Conservation (phyloP, 2,797 vertebrate species). For the Manis javanica region DNA sequence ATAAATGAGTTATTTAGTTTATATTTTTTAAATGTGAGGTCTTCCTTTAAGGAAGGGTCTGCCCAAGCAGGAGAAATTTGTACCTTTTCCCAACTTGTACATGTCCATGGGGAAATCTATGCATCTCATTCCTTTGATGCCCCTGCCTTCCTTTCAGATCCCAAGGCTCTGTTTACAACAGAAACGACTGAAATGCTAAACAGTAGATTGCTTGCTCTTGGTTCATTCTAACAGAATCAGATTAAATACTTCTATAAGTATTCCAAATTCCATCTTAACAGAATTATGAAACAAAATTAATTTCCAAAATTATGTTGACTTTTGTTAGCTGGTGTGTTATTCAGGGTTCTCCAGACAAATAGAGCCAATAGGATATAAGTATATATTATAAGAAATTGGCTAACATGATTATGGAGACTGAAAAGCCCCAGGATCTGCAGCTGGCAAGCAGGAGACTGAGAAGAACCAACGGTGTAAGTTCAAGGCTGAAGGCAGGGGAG, state of each 20-base stretch:
- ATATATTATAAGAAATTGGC: not conserved
- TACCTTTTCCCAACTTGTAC: not conserved
- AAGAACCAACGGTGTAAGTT: not conserved
- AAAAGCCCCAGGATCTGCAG: not conserved
- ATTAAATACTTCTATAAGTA: not conserved
- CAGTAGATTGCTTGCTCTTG: not conserved
- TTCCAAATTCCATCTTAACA: conserved; percentile 42
- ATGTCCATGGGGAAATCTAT: not conserved
- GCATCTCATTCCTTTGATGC: not conserved
- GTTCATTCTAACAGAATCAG: not conserved
- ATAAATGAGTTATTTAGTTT: not conserved
- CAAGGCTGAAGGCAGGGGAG: not conserved
- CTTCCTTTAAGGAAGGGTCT: not conserved
- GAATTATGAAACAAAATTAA: conserved; percentile 73
- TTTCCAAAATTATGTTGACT: conserved; percentile 80
- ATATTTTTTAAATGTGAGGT: not conserved
- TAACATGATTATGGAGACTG: not conserved
- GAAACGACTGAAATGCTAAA: not conserved
- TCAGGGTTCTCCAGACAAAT: not conserved
- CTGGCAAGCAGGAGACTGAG: not conserved
- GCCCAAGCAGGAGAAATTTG: not conserved
- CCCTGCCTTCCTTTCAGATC: not conserved
- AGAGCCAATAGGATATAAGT: not conserved
- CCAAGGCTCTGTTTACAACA: not conserved
- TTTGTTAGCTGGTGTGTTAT: conserved; percentile 72